Percentiles rank a stretch among this genome's conserved stretches.
Conservation (phyloP, 2,888 invertebrate species). For the Himalopsyche japonica region DNA sequence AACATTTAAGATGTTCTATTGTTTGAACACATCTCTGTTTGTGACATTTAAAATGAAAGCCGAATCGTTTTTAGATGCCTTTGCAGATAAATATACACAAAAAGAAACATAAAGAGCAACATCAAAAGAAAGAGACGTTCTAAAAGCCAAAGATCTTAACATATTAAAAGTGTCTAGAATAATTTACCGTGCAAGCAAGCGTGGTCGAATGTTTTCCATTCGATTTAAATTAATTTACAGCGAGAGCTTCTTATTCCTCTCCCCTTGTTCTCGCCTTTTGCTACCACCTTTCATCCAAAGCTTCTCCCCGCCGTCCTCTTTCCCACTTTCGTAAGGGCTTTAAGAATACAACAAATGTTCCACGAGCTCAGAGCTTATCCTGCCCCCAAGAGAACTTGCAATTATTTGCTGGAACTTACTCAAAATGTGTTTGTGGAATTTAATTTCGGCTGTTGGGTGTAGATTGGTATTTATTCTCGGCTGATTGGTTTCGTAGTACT, state of each 20-base stretch:
- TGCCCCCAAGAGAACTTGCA: conserved; percentile 23
- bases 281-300: not conserved
- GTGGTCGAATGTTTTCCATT: conserved; percentile 31
- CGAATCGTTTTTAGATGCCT: not conserved
- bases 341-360: conserved; percentile 40
- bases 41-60: not conserved
- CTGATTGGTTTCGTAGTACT: conserved; percentile 35
- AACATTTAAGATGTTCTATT: not conserved
- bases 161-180: not conserved
- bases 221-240: conserved; percentile 39
- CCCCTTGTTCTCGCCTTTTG: conserved; percentile 21
- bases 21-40: not conserved
- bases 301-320: conserved; percentile 9
- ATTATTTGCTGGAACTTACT: conserved; percentile 38
- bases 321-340: conserved; percentile 15
- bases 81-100: not conserved
- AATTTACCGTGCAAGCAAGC: conserved; percentile 2
- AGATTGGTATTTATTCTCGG: conserved; percentile 40
- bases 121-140: not conserved
- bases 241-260: conserved; percentile 32
- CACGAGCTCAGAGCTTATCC: conserved; percentile 30
- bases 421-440: conserved; percentile 41
- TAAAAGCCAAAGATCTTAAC: not conserved
- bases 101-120: not conserved
- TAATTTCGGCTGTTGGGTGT: conserved; percentile 34